These are phyloP conservation scores for Neopipo cinnamomea DNA, from an alignment of 2,113 vertebrate species.

Conservation along the genomic window DNA sequence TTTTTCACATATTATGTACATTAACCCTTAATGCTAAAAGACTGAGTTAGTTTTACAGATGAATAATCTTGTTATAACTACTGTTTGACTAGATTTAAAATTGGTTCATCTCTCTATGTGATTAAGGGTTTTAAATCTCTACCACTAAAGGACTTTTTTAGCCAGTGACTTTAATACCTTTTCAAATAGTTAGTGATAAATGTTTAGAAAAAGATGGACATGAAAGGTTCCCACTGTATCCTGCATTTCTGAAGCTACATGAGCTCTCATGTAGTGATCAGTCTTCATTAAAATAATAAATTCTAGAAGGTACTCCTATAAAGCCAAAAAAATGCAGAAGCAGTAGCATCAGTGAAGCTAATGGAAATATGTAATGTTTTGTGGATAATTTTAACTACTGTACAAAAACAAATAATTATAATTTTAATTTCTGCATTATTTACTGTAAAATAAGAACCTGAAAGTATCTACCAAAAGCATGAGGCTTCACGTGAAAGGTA, in stretches of 20 bases:
- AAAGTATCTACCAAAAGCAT: background rate
- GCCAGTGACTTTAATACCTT: background rate
- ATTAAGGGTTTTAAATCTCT: background rate
- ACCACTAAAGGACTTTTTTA: background rate
- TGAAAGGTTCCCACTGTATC: background rate
- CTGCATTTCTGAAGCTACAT: background rate
- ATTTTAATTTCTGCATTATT: background rate
- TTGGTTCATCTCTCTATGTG: background rate
- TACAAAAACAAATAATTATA: background rate
- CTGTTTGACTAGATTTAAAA: background rate
- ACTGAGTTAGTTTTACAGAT: background rate
- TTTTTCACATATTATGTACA: background rate
- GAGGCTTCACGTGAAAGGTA: background rate
- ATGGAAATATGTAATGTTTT: fast-evolving
- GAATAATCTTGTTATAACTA: background rate
- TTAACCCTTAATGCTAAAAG: constrained; percentile 24
- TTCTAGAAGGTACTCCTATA: background rate
- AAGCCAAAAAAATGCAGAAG: background rate
- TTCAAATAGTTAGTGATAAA: background rate
- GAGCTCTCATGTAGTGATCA: background rate
- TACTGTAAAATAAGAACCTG: background rate
- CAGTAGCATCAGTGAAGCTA: background rate
- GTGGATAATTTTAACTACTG: background rate
- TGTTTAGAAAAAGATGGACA: background rate
- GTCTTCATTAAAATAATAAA: background rate